Evolutionary conservation across 1,140 invertebrate genomes (phyloP), one percentile per base, ranked within the genome.

Genomic region (Aphis gossypii): DNA sequence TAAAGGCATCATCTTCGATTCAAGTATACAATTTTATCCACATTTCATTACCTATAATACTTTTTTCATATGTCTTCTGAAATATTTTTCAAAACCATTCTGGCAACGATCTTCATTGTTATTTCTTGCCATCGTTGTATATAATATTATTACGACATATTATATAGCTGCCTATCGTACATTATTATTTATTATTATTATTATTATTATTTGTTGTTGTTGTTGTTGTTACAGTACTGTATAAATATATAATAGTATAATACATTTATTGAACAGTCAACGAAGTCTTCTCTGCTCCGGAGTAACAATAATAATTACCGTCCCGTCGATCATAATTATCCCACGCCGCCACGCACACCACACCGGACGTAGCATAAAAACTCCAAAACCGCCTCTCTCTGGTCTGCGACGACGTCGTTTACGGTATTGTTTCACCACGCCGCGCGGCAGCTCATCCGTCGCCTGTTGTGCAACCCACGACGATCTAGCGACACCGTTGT

Each of bases 401-500:
- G 20, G n/a, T 9, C 87, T 7, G 20, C 87, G 6, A 7, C 87
- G n/a, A 38, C 87, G 20, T 35, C 87, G 87, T 11, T 8, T 20
- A 35, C 46, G 60, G 48, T 87, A 87, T 48, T 87, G 84, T 87
- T 87, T 87, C 25, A 87, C 23, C 8, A 41, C 84, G 30, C 60
- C 30, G 60, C 41, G 30, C 84, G 23, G 44, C 46, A 48, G 48
- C 46, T 48, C 48, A 48, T 88, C 20, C 87, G n/a, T 88, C 87
- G 48, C 87, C 87, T 88, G 87, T 88, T 88, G 87, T 48, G 48
- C 48, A 88, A 88, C 60, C 60, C 60, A n/a, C 60, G 60, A 76
- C 30, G 60, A 76, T n/a, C 60, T 1, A 76, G 60, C 60, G n/a
- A 76, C 60, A 76, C n/a, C 60, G 60, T 14, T 30, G n/a, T 18